Percentiles rank a stretch among this genome's conserved stretches.
phyloP scores from a whole-genome alignment of 2,888 invertebrate genomes.

The Ophioninae sp. region DNA sequence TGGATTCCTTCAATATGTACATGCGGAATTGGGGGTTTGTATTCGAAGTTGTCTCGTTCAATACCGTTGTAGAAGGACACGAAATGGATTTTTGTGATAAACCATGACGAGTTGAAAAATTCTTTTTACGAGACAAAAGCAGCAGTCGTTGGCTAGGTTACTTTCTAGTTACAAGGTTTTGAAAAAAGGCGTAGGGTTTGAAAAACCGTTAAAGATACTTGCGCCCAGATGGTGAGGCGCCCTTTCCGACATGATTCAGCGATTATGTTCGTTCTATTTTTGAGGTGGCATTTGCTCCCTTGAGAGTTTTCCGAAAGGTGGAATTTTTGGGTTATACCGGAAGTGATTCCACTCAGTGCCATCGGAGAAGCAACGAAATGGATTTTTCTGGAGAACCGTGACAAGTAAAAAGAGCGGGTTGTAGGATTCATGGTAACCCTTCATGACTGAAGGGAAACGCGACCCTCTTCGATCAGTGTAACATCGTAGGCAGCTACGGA shows the following conservation, averaged over 20 bases:
- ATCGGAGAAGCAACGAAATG: background rate
- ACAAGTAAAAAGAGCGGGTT: background rate
- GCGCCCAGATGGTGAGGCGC: background rate
- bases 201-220: background rate
- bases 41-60: too few species aligned
- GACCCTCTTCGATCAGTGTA: slow-evolving; percentile 28
- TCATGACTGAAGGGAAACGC: slow-evolving; percentile 9
- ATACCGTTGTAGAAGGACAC: background rate
- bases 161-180: background rate
- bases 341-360: background rate
- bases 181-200: background rate
- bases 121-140: too few species aligned
- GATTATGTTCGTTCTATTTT: background rate
- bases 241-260: background rate
- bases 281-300: background rate
- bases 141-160: too few species aligned
- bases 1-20: too few species aligned
- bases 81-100: background rate
- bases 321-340: too few species aligned
- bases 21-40: too few species aligned
- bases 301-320: too few species aligned
- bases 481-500: slow-evolving; percentile 23
- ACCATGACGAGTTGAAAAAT: background rate
- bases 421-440: slow-evolving; percentile 1
- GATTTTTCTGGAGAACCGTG: slow-evolving; percentile 7